phyloP scores from a whole-genome alignment of 1,140 invertebrate species.

The Nylanderia fulva region DNA sequence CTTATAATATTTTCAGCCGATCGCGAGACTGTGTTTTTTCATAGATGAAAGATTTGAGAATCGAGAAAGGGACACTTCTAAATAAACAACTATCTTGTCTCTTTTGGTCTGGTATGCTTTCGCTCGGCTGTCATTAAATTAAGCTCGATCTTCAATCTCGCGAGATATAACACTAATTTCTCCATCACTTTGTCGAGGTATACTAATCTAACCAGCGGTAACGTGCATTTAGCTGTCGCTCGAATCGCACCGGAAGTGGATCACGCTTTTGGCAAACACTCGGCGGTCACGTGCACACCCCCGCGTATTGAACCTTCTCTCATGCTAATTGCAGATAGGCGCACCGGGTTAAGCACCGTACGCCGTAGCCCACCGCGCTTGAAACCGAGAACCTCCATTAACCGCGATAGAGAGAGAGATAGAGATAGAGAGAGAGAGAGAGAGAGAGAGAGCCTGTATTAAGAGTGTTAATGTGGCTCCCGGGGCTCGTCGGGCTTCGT shows the following conservation, averaged over 20 bases:
- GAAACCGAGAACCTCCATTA: constrained; percentile 79
- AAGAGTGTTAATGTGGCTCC: constrained; percentile 77
- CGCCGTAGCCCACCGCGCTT: constrained; percentile 67
- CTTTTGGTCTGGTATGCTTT: neutral
- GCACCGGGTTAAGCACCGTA: constrained; percentile 75
- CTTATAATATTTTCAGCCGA: constrained; percentile 42
- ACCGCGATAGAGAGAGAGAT: constrained; percentile 76
- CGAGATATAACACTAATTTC: constrained; percentile 10
- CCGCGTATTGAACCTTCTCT: constrained; percentile 68
- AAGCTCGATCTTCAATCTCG: neutral
- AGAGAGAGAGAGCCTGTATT: constrained; percentile 75
- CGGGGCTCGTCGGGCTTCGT: constrained; percentile 64
- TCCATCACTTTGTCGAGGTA: neutral
- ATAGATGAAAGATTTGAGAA: neutral
- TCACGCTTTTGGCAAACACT: constrained; percentile 71
- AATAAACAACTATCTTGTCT: neutral
- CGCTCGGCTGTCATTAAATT: neutral
- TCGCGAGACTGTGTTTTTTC: neutral
- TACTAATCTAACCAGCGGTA: constrained; percentile 27
- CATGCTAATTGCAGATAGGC: constrained; percentile 78
- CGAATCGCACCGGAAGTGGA: constrained; percentile 61
- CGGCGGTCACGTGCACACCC: constrained; percentile 68
- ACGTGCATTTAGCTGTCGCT: constrained; percentile 33
- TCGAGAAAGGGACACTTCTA: neutral
- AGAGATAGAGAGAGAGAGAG: too few relatives aligned